Evolutionary conservation across 2,888 invertebrate species (phyloP).

Genomic region (Sabatieria punctata): DNA sequence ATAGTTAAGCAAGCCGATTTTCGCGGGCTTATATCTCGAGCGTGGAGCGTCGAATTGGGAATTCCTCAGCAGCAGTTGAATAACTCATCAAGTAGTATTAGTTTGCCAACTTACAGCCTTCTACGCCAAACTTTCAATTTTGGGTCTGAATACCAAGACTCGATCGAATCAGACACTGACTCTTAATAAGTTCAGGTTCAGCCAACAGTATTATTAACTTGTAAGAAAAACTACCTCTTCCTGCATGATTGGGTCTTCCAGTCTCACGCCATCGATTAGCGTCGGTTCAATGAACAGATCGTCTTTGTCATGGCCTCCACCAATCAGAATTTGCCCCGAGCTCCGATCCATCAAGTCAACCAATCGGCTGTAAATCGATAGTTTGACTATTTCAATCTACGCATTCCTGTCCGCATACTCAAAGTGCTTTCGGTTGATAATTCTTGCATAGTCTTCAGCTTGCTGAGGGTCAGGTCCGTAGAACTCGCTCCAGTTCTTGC

Average conservation of each 20-base stretch:
- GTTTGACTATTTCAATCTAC: not conserved
- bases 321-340: slow-evolving; percentile 51
- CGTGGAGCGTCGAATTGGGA: no score
- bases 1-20: no score
- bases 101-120: no score
- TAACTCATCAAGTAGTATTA: no score
- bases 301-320: slow-evolving; percentile 54
- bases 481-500: slow-evolving; percentile 54
- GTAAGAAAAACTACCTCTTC: slow-evolving; percentile 52
- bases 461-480: slow-evolving; percentile 60
- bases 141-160: no score
- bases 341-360: slow-evolving; percentile 47
- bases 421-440: slow-evolving; percentile 66
- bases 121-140: no score
- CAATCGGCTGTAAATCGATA: slow-evolving; percentile 52
- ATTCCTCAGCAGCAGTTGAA: no score
- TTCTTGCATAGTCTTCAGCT: slow-evolving; percentile 63
- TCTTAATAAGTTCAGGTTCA: no score
- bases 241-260: slow-evolving; percentile 45
- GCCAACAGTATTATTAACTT: no score
- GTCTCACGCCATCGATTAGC: slow-evolving; percentile 49
- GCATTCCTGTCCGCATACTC: slow-evolving; percentile 39
- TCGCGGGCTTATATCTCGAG: no score
- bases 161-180: no score
- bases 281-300: slow-evolving; percentile 70